Percentiles rank a stretch among this genome's conserved stretches.
Evolutionary conservation across 2,797 vertebrate species (phyloP).

Genomic region (Telmatherina bonti): DNA sequence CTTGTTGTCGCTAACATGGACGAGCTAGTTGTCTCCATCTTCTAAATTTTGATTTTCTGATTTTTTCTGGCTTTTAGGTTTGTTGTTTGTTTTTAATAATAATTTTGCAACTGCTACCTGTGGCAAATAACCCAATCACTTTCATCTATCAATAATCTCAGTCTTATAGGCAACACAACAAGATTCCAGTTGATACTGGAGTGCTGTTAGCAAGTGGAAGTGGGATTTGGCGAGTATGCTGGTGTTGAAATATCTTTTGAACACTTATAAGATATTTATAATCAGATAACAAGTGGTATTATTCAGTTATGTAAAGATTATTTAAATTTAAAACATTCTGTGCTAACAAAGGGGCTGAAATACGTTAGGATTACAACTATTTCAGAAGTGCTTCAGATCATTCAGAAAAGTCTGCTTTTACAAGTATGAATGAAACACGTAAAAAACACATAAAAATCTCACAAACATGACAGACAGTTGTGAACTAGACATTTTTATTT

Average conservation of each 20-base stretch:
- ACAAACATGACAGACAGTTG: neutral
- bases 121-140: neutral
- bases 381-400: no score
- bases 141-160: neutral
- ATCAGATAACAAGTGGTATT: neutral
- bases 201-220: no score
- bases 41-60: no score
- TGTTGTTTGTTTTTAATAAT: neutral
- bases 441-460: neutral
- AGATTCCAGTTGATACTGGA: neutral
- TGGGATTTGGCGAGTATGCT: no score
- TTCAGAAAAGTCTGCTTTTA: no score
- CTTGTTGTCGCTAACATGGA: no score
- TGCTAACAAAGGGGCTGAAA: neutral
- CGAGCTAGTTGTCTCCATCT: no score
- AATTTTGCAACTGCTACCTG: neutral
- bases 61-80: no score
- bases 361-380: neutral
- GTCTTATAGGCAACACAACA: neutral
- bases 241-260: neutral
- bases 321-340: neutral
- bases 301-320: neutral
- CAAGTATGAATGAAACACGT: no score
- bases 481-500: slow-evolving; percentile 39
- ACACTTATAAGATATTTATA: no score